Conservation (phyloP, 1,140 invertebrate genomes). For the Drosophila triauraria region DNA sequence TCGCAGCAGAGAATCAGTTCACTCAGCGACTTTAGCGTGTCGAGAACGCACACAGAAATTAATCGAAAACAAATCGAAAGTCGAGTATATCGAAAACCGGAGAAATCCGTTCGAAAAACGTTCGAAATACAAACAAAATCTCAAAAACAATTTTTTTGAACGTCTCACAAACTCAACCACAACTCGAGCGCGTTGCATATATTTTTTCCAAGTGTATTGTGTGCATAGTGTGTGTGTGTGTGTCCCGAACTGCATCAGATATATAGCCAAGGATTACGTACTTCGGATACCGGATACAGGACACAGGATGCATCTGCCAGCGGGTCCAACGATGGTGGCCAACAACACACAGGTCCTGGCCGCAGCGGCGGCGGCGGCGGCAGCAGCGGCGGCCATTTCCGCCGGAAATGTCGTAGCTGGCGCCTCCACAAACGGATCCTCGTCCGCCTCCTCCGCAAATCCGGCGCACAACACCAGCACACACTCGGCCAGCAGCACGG, state of each 20-base stretch:
- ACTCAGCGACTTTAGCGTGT: conserved; percentile 84
- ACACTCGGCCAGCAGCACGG: conserved; percentile 78
- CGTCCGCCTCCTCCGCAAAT: conserved; percentile 7
- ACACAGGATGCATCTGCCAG: conserved; percentile 77
- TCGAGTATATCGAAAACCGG: conserved; percentile 1
- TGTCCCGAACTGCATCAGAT: background rate
- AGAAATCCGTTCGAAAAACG: background rate
- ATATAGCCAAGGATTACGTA: conserved; percentile 2
- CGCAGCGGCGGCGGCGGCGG: conserved; percentile 71
- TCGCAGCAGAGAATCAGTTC: conserved; percentile 85
- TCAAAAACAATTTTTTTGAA: background rate
- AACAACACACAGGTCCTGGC: conserved; percentile 71
- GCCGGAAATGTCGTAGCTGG: conserved; percentile 9
- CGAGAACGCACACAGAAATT: conserved; percentile 64
- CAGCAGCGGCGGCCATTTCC: conserved; percentile 60
- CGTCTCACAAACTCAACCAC: background rate
- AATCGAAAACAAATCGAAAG: conserved; percentile 2
- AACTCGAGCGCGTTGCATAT: background rate
- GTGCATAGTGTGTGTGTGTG: background rate
- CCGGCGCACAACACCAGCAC: conserved; percentile 61
- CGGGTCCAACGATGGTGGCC: conserved; percentile 81
- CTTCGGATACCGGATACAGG: conserved; percentile 60
- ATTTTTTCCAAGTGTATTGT: conserved; percentile 11
- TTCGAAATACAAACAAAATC: background rate
- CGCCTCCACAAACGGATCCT: conserved; percentile 10